These are phyloP conservation scores for Xestia sexstrigata DNA, from an alignment of 2,888 invertebrate genomes.

Conservation along the genomic window DNA sequence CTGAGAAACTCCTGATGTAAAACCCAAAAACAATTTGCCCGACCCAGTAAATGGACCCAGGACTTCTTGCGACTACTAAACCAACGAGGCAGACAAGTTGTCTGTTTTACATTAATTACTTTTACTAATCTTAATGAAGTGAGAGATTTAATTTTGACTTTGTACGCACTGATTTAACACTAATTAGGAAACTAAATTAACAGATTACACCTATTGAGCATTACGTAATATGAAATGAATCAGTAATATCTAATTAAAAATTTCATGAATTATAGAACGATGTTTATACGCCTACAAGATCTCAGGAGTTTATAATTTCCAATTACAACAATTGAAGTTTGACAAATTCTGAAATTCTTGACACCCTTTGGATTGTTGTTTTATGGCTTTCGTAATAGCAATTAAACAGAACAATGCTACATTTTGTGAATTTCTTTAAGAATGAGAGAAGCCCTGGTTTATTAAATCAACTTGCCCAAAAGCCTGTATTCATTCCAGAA, in stretches of 20 bases:
- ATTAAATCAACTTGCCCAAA: not conserved
- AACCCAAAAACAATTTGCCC: too few species aligned
- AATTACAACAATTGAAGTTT: constrained; percentile 35
- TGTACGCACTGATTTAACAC: not conserved
- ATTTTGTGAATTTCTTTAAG: not conserved
- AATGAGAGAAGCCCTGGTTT: not conserved
- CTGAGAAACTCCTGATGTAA: too few species aligned
- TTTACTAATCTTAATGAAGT: not conserved
- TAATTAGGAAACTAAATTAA: constrained; percentile 7
- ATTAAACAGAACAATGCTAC: not conserved
- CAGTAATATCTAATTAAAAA: constrained; percentile 32
- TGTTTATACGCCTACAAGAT: not conserved
- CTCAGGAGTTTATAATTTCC: constrained; percentile 26
- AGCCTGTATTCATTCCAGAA: not conserved
- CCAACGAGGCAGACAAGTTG: not conserved
- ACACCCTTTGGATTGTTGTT: not conserved
- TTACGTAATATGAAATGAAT: constrained; percentile 35
- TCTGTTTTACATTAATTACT: not conserved
- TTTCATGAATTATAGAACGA: constrained; percentile 35
- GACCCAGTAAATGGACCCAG: not conserved
- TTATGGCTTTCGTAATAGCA: constrained; percentile 17
- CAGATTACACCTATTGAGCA: not conserved
- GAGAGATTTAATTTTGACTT: not conserved
- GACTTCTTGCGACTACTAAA: too few species aligned
- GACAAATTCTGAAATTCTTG: constrained; percentile 10